Percentiles rank a stretch among this genome's conserved stretches.
phyloP scores from a whole-genome alignment of 2,888 invertebrate genomes.

The Allacma fusca region DNA sequence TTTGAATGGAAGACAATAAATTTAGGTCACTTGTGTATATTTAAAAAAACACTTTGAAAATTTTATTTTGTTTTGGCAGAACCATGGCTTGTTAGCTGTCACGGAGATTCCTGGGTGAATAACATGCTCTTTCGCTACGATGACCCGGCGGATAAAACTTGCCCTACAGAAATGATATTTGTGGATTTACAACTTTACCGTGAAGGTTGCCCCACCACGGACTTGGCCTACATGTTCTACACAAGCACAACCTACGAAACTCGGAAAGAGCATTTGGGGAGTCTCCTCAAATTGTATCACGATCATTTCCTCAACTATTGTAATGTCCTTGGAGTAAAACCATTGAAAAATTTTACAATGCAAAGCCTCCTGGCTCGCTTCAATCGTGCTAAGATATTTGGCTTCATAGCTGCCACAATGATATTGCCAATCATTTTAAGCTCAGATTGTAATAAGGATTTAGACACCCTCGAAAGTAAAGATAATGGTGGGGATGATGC shows the following conservation, averaged over 20 bases:
- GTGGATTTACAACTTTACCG: conserved; percentile 50
- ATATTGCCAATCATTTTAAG: conserved; percentile 46
- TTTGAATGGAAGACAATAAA: no score
- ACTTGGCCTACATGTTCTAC: conserved; percentile 50
- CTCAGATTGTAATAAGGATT: not conserved
- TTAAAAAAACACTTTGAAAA: no score
- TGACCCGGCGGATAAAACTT: conserved; percentile 2
- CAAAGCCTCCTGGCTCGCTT: conserved; percentile 52
- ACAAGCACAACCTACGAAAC: conserved; percentile 45
- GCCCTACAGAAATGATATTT: conserved; percentile 37
- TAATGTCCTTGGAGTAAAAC: conserved; percentile 35
- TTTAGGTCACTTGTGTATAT: no score
- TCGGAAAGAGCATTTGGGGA: conserved; percentile 56
- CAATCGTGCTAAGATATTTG: conserved; percentile 47
- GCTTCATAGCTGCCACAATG: conserved; percentile 40
- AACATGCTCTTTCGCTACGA: conserved; percentile 50
- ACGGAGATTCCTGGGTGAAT: conserved; percentile 53
- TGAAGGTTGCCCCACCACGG: conserved; percentile 49
- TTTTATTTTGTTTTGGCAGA: no score
- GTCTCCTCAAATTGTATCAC: conserved; percentile 61
- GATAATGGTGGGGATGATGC: not conserved
- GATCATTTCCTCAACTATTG: conserved; percentile 51
- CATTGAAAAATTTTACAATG: conserved; percentile 45
- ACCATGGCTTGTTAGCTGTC: conserved; percentile 44
- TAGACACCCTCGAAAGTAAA: not conserved